Percentiles rank a stretch among this genome's conserved stretches.
Evolutionary conservation across 1,140 invertebrate species (phyloP).

Genomic region (Babylonia areolata): DNA sequence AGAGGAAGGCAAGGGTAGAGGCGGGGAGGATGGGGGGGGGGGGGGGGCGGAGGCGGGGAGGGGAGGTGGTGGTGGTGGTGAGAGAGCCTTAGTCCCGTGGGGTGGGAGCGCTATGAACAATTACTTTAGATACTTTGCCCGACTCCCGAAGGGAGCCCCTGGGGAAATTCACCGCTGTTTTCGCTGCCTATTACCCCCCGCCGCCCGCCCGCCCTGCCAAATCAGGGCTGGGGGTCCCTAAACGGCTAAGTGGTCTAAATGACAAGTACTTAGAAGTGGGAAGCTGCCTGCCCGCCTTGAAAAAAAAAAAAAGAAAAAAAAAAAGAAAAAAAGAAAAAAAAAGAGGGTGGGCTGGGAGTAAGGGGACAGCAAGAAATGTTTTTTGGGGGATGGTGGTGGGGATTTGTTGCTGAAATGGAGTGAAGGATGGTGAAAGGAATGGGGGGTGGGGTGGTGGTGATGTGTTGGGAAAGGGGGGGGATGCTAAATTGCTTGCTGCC

Average conservation of each 20-base stretch:
- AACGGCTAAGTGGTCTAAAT: conserved; percentile 43
- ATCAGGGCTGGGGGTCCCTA: conserved; percentile 36
- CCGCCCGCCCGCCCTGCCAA: conserved; percentile 31
- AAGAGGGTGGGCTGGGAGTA: not conserved
- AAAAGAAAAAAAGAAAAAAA: not conserved
- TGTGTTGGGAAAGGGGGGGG: no score
- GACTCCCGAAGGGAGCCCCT: conserved; percentile 6
- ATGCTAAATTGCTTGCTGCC: no score
- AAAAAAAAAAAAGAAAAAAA: not conserved
- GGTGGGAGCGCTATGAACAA: conserved; percentile 37
- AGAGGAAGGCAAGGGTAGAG: no score
- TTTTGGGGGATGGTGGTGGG: not conserved
- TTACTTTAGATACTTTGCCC: conserved; percentile 40
- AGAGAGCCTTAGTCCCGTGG: no score
- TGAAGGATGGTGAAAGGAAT: not conserved
- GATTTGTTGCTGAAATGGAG: not conserved
- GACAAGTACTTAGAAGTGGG: conserved; percentile 37
- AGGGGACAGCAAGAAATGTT: not conserved
- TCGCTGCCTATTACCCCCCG: conserved; percentile 36
- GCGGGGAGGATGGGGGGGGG: not conserved
- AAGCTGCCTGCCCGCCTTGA: no score
- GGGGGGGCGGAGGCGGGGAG: no score
- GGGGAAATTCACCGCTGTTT: conserved; percentile 39
- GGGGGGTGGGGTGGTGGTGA: not conserved
- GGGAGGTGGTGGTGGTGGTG: no score